Evolutionary conservation across 2,797 vertebrate genomes (phyloP), one percentile per base, ranked within the genome.

Genomic region (Rallus crepitans): DNA sequence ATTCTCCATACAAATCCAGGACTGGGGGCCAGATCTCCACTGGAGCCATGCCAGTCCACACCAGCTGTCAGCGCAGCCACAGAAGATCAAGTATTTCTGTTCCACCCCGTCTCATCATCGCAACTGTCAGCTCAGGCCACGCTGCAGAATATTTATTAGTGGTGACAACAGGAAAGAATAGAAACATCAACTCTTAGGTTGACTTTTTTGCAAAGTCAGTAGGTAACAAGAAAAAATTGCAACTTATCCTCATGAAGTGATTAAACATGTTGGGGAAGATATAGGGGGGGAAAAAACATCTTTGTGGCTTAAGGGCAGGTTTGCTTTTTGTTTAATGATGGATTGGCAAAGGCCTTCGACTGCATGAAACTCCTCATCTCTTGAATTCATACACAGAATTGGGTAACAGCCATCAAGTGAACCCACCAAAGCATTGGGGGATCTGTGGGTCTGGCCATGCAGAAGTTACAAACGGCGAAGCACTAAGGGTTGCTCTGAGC

Each of bases 371-470:
- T 19, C 47, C 61, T 50, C 27, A 37, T 52, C 13, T 28, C 50
- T 66, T 7, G 0, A 81, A 72, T 69, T 86, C 69, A n/a, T 56
- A 35, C 5, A 39, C 25, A 39, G 55, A 55, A 72, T 3, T 40
- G 28, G 60, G 71, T 82, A 94, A 64, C 9, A 86, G 56, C 56
- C 70, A 42, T 27, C 24, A 7, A 7, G 52, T 16, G 48, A 53
- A 80, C 48, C 48, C 23, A 68, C 14, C 0, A 0, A 70, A 82
- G 42, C 19, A 45, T 19, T 9, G 56, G 35, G 0, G 0, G 33
- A 68, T 71, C 82, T 17, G 25, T 48, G 45, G 78, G 39, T 53
- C 82, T 89, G 76, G 82, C 82, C 68, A 12, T 2, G 17, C 14
- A 64, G 15, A 89, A 72, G 25, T 77, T 73, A 78, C 2, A 60